Evolutionary conservation across 2,888 invertebrate species (phyloP).

Genomic region (Melieria picta): DNA sequence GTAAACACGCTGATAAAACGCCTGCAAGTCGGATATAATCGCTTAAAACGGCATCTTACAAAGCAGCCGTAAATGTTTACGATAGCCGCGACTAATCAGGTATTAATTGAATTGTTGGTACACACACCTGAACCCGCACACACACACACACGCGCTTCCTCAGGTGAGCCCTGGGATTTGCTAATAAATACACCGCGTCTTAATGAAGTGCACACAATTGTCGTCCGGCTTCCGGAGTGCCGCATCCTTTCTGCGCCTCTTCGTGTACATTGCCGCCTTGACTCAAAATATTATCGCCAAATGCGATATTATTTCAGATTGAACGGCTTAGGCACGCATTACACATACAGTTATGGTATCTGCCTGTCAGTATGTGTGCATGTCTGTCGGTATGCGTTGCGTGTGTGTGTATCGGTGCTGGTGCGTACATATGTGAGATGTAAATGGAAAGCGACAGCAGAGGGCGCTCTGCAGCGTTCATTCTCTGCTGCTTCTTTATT

Average conservation of each 20-base stretch:
- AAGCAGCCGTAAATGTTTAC: no score
- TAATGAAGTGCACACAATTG: no score
- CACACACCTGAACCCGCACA: background rate
- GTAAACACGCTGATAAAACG: no score
- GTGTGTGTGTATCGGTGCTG: background rate
- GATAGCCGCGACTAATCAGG: no score
- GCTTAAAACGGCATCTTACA: no score
- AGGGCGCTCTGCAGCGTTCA: constrained; percentile 36
- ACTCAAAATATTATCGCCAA: constrained; percentile 16
- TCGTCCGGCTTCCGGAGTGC: no score
- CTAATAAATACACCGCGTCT: no score
- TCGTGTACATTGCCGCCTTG: no score
- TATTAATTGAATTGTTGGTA: background rate
- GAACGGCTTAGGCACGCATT: constrained; percentile 14
- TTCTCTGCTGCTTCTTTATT: constrained; percentile 37
- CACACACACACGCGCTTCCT: background rate
- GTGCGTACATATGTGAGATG: no score
- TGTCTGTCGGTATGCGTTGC: constrained; percentile 7
- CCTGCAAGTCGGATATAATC: no score
- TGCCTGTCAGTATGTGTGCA: constrained; percentile 17
- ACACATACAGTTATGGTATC: background rate
- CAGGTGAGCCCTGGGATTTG: constrained; percentile 6
- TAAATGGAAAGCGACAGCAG: background rate
- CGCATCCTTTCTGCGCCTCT: no score
- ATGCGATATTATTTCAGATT: constrained; percentile 33